Percentiles rank a stretch among this genome's conserved stretches.
Evolutionary conservation across 2,888 invertebrate genomes (phyloP).

Genomic region (Corythucha ciliata): DNA sequence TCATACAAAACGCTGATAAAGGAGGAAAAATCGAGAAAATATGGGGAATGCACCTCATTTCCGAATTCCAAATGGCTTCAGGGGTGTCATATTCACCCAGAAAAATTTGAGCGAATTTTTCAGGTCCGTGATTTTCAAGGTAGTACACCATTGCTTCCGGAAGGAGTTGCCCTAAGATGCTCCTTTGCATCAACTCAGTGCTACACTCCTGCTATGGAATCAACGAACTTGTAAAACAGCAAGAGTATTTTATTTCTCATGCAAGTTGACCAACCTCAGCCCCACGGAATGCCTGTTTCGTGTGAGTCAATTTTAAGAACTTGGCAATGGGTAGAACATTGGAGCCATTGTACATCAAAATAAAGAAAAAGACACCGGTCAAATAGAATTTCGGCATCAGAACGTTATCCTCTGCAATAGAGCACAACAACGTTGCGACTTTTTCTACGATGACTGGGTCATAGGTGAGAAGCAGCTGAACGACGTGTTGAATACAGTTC

Average conservation of each 20-base stretch:
- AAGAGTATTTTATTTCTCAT: neutral
- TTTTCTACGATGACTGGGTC: slow-evolving; percentile 95
- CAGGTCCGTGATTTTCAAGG: slow-evolving; percentile 94
- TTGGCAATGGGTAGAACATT: slow-evolving; percentile 92
- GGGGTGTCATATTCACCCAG: slow-evolving; percentile 97
- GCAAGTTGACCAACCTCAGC: slow-evolving; percentile 52
- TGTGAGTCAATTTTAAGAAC: slow-evolving; percentile 88
- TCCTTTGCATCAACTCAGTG: slow-evolving; percentile 82
- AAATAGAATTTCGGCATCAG: slow-evolving; percentile 87
- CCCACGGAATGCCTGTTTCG: slow-evolving; percentile 90
- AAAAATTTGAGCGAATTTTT: slow-evolving; percentile 96
- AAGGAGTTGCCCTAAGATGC: slow-evolving; percentile 83
- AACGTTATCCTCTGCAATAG: slow-evolving; percentile 93
- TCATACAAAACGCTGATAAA: no score
- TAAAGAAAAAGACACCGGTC: slow-evolving; percentile 95
- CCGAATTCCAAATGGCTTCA: slow-evolving; percentile 97
- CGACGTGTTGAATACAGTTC: slow-evolving; percentile 87
- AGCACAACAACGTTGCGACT: slow-evolving; percentile 79
- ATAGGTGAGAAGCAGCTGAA: slow-evolving; percentile 90
- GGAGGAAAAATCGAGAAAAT: slow-evolving; percentile 15
- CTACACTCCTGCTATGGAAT: slow-evolving; percentile 40
- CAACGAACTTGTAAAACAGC: neutral
- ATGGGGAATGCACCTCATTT: slow-evolving; percentile 80
- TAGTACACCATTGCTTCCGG: slow-evolving; percentile 99
- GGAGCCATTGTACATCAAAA: slow-evolving; percentile 97